A percentile compares a stretch with the other conserved stretches of the same genome.
Conservation (phyloP, 2,888 invertebrate genomes). For the Helobdella robusta region DNA sequence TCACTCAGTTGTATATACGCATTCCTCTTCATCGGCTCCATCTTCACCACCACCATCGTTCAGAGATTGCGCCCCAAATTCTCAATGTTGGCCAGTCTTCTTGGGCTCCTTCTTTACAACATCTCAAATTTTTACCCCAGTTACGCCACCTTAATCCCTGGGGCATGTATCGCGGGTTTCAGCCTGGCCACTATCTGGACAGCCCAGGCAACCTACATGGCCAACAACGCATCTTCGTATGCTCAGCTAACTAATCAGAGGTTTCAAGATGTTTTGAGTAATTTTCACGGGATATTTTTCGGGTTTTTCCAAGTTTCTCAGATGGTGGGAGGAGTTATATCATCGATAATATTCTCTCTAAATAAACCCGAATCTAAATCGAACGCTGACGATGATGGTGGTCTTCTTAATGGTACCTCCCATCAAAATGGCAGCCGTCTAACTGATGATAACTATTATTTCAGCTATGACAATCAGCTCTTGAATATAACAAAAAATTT, state of each 20-base stretch:
- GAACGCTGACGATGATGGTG: not conserved
- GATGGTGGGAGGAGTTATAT: conserved; percentile 34
- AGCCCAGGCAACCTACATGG: conserved; percentile 43
- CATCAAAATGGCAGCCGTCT: too few species aligned
- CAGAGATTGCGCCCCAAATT: conserved; percentile 39
- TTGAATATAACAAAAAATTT: too few species aligned
- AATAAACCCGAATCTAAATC: not conserved
- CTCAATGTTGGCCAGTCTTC: conserved; percentile 35
- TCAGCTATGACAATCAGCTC: too few species aligned
- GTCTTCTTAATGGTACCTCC: too few species aligned
- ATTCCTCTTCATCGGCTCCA: conserved; percentile 40
- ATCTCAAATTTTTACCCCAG: conserved; percentile 40
- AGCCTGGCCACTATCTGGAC: conserved; percentile 42
- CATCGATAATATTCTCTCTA: conserved; percentile 26
- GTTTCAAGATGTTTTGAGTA: conserved; percentile 37
- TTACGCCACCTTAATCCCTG: conserved; percentile 39
- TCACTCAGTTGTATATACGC: conserved; percentile 39
- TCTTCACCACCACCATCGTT: conserved; percentile 41
- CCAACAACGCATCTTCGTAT: conserved; percentile 40
- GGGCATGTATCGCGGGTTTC: conserved; percentile 39
- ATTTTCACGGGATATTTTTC: conserved; percentile 43
- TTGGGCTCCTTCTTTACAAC: conserved; percentile 39
- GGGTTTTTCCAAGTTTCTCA: conserved; percentile 40
- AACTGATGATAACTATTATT: too few species aligned
- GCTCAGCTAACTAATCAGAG: conserved; percentile 36